Base-by-base conservation (phyloP, 2,797 vertebrate genomes). In the Mionectes olivaceus region DNA sequence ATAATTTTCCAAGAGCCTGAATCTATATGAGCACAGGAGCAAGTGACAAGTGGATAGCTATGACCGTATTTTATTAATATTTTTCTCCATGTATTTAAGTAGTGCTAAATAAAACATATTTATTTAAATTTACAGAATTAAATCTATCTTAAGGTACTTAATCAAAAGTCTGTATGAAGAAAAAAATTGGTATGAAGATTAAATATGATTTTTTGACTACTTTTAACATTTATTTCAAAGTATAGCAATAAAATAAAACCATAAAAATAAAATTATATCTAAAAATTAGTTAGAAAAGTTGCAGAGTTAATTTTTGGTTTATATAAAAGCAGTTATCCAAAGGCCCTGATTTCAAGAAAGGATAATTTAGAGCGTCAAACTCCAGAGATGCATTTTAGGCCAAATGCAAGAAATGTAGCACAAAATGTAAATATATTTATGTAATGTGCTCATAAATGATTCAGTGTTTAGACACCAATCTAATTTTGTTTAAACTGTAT, bases 361-460 rank as follows among this genome's bases (percentile, higher is more conserved):
- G 47, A 30, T 80, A 69, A 87, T 80, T 85, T 92, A 43, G 96
- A 95, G 55, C 79, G 83, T 87, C 87, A 84, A 97, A 79, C 28
- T 83, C 71, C 50, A 78, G 84, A 93, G 63, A 46, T 57, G 37
- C 85, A 92, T 92, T 96, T 93, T 94, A 95, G 94, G 93, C 78
- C 93, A 94, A 94, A 84, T 89, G 85, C 76, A 93, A 74, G 90
- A 65, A 93, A 92, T 87, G 76, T 93, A 93, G 91, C 87, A 96
- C 95, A 96, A 96, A 93, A 91, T 95, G 94, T 96, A 95, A 97
- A 96, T 94, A 93, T 87, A 88, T 96, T 96, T 97, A 94, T 95
- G 83, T 93, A 97, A 97, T 50, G 55, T 89, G 61, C 78, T 87
- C 78, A 97, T 96, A 95, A 97, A 97, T 97, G 92, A 97, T 97